Evolutionary conservation across 2,113 vertebrate genomes (phyloP), one percentile per base, ranked within the genome.

Genomic region (Ceyx margarethae): DNA sequence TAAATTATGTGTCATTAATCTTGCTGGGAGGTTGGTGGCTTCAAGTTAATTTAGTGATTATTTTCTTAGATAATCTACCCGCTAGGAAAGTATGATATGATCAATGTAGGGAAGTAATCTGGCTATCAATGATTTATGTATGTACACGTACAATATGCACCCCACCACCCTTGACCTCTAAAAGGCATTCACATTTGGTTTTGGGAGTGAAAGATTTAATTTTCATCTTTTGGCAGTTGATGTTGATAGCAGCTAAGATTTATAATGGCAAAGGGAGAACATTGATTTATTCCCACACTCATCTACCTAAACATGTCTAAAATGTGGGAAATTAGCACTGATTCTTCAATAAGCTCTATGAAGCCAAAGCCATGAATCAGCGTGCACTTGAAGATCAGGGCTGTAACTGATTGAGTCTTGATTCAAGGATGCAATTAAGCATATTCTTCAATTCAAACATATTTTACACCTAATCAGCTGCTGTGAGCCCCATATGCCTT

Each of bases 1-100:
- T 96, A 97, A 97, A 97, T 97, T 97, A 96, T 82, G 43, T 95
- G 83, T 95, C 97, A 98, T 98, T 97, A 97, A 97, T 98, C 97
- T 97, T 97, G 69, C 91, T 91, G 73, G 81, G 81, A 95, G 85
- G 66, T 61, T 97, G 78, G 88, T 97, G 91, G 95, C 91, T 69
- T 94, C 83, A 85, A 96, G 72, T 96, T 97, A 98, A 97, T 97
- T 97, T 96, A 97, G 83, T 96, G 95, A 96, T 97, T 93, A 95
- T 96, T 97, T 97, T 95, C 93, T 94, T 89, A 97, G 75, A 95
- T 97, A 96, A 97, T 94, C 91, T 92, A 95, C 68, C 89, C 96
- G 77, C 90, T 94, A 94, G 75, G 90, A 84, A 96, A 96, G 51
- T 88, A 87, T 60, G 89, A 89, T 79, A 53, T 91, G 96, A 97